These are phyloP conservation scores for Lampropteryx suffumata DNA, from an alignment of 2,888 invertebrate genomes.

Conservation along the genomic window DNA sequence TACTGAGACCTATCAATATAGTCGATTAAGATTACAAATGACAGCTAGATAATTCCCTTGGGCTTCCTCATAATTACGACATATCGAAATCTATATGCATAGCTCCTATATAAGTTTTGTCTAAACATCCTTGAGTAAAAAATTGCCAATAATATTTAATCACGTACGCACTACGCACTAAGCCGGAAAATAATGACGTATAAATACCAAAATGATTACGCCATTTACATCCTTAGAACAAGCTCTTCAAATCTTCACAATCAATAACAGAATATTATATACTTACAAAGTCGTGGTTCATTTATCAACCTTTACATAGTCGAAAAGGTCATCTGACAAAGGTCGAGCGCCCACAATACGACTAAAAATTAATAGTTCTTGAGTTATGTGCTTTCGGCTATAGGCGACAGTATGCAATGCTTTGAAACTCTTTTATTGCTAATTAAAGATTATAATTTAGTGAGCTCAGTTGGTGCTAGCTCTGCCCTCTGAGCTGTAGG, in stretches of 20 bases:
- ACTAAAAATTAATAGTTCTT: slow-evolving; percentile 28
- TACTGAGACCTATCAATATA: too few relatives aligned
- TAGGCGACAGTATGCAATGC: slow-evolving; percentile 17
- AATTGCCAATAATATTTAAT: too few relatives aligned
- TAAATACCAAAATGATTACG: slow-evolving; percentile 13
- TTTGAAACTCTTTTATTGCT: slow-evolving; percentile 7
- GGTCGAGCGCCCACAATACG: slow-evolving; percentile 25
- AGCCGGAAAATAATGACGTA: slow-evolving; percentile 13
- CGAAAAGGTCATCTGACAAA: slow-evolving; percentile 29
- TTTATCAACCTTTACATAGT: slow-evolving; percentile 22
- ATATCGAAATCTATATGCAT: too few relatives aligned
- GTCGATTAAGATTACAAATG: too few relatives aligned
- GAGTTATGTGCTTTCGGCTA: slow-evolving; percentile 27
- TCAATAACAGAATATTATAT: slow-evolving; percentile 6
- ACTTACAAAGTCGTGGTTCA: slow-evolving; percentile 16
- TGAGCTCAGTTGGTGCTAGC: too few relatives aligned
- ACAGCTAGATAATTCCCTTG: too few relatives aligned
- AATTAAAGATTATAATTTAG: too few relatives aligned
- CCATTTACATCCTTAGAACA: slow-evolving; percentile 7
- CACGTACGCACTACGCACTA: slow-evolving; percentile 2
- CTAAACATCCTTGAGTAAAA: too few relatives aligned
- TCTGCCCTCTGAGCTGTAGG: too few relatives aligned
- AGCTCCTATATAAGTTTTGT: too few relatives aligned
- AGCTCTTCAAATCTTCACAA: slow-evolving; percentile 6
- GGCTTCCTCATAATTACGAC: too few relatives aligned